phyloP scores from a whole-genome alignment of 2,888 invertebrate genomes.

The Griposia aprilina region DNA sequence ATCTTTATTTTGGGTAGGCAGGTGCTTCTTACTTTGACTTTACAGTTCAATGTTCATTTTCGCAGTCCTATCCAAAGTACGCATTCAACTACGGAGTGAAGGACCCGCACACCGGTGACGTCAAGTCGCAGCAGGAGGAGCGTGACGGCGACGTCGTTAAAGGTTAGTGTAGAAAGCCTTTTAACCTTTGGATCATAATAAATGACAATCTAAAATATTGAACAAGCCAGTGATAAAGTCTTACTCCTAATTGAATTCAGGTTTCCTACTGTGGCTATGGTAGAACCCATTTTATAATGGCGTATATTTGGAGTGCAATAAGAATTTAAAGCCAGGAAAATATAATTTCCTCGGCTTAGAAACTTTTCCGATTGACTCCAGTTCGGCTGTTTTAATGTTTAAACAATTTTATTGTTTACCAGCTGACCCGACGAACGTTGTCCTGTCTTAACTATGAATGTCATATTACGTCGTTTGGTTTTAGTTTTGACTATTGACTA shows the following conservation, averaged over 20 bases:
- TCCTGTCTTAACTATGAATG: too few relatives aligned
- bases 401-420: too few relatives aligned
- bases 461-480: too few relatives aligned
- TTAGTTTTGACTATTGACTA: too few relatives aligned
- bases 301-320: background rate
- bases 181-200: background rate
- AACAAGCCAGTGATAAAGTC: background rate
- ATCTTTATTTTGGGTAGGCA: background rate
- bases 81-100: constrained; percentile 93
- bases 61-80: constrained; percentile 92
- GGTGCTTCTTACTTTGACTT: background rate
- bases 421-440: too few relatives aligned
- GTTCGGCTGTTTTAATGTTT: background rate
- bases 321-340: background rate
- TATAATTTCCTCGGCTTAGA: background rate
- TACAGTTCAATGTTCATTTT: constrained; percentile 23
- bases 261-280: background rate
- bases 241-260: background rate
- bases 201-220: background rate
- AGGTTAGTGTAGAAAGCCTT: constrained; percentile 80
- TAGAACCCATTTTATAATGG: background rate
- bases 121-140: constrained; percentile 93
- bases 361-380: background rate
- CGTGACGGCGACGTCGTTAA: constrained; percentile 93
- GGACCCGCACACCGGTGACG: constrained; percentile 93